A percentile compares a stretch with the other conserved stretches of the same genome.
Conservation (phyloP, 2,888 invertebrate genomes). For the Hybos culiciformis region DNA sequence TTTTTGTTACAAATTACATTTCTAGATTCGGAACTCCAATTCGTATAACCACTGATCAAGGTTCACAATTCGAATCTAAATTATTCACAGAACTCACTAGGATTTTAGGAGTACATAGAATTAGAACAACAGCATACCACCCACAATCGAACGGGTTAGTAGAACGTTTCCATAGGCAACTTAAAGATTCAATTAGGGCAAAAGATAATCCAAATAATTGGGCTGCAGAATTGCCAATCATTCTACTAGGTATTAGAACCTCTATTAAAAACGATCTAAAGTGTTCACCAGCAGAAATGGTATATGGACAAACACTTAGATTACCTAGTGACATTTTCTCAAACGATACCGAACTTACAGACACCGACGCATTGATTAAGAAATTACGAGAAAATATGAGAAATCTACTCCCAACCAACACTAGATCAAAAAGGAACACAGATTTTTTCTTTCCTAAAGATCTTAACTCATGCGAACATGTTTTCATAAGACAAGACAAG, state of each 20-base stretch:
- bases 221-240: conserved; percentile 5
- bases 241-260: conserved; percentile 2
- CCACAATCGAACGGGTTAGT: conserved; percentile 7
- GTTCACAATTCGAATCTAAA: conserved; percentile 4
- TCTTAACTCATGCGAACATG: neutral
- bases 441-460: neutral
- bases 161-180: neutral
- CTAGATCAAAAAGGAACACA: neutral
- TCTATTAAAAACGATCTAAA: neutral
- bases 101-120: conserved; percentile 4
- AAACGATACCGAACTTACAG: neutral
- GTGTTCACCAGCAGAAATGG: conserved; percentile 2
- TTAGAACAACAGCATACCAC: conserved; percentile 5
- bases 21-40: too few relatives aligned
- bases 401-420: neutral
- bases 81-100: conserved; percentile 2
- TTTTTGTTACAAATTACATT: neutral
- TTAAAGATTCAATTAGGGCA: conserved; percentile 19
- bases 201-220: neutral
- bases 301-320: neutral
- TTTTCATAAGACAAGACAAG: neutral
- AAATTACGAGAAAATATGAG: neutral
- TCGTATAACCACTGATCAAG: conserved; percentile 5
- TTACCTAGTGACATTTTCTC: neutral
- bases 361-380: neutral